These are phyloP conservation scores for Carabus problematicus DNA, from an alignment of 2,888 invertebrate genomes.

Conservation along the genomic window DNA sequence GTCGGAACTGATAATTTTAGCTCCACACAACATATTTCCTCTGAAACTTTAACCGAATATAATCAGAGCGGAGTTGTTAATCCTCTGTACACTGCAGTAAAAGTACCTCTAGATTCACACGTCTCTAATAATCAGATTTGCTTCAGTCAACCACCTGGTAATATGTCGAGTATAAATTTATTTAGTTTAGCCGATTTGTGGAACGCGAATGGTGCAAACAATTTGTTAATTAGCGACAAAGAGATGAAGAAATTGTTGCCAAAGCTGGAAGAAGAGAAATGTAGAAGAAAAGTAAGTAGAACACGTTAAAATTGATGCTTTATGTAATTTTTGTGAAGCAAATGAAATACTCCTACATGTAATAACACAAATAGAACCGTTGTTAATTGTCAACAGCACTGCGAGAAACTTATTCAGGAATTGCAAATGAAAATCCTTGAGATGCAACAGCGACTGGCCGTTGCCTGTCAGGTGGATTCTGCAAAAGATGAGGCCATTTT, in stretches of 20 bases:
- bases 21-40: no score
- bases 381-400: slow-evolving; percentile 64
- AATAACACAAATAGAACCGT: neutral
- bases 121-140: neutral
- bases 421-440: slow-evolving; percentile 77
- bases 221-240: slow-evolving; percentile 47
- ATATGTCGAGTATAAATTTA: slow-evolving; percentile 45
- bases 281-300: slow-evolving; percentile 73
- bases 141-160: no score
- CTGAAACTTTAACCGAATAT: no score
- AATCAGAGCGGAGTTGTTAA: no score
- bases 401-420: slow-evolving; percentile 77
- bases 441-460: slow-evolving; percentile 79
- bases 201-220: slow-evolving; percentile 57
- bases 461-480: slow-evolving; percentile 78
- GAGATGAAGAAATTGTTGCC: slow-evolving; percentile 51
- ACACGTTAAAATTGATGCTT: neutral
- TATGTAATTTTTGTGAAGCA: neutral
- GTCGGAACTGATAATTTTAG: neutral
- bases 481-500: slow-evolving; percentile 75
- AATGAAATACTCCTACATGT: neutral
- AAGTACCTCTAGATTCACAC: neutral
- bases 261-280: slow-evolving; percentile 77
- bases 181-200: slow-evolving; percentile 71
- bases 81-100: neutral